These are phyloP conservation scores for Tichodroma muraria DNA, from an alignment of 2,113 vertebrate species.

Conservation along the genomic window DNA sequence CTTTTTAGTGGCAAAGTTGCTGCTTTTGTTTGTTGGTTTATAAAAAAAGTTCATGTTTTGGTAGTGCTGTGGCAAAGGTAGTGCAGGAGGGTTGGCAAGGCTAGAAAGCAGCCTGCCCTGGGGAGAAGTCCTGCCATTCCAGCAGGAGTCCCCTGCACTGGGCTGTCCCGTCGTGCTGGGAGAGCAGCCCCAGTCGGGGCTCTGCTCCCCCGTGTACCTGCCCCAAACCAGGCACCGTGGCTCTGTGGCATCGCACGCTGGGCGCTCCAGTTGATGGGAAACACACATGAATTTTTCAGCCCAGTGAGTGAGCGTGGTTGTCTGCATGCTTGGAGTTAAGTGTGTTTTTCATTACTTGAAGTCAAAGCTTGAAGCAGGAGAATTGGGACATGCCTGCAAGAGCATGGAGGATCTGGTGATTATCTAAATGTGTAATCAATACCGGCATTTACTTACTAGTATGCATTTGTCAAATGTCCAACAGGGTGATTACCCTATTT, in stretches of 20 bases:
- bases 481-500: not conserved
- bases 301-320: accelerated
- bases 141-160: not conserved
- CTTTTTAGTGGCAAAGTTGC: not conserved
- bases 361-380: not conserved
- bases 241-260: accelerated
- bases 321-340: not conserved
- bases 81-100: not conserved
- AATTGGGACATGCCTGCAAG: not conserved
- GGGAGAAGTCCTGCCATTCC: not conserved
- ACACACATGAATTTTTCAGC: accelerated
- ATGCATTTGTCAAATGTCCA: not conserved
- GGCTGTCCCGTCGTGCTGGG: accelerated
- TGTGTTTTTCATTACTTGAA: not conserved
- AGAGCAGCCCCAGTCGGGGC: not conserved
- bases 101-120: not conserved
- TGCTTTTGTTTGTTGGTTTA: not conserved
- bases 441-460: not conserved
- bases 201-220: not conserved
- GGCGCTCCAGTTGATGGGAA: accelerated
- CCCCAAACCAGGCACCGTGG: accelerated
- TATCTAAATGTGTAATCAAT: not conserved
- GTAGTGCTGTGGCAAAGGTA: not conserved
- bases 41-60: not conserved
- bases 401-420: not conserved